Percentiles rank a stretch among this genome's conserved stretches.
Evolutionary conservation across 2,113 vertebrate species (phyloP).

Genomic region (Halichoerus grypus): DNA sequence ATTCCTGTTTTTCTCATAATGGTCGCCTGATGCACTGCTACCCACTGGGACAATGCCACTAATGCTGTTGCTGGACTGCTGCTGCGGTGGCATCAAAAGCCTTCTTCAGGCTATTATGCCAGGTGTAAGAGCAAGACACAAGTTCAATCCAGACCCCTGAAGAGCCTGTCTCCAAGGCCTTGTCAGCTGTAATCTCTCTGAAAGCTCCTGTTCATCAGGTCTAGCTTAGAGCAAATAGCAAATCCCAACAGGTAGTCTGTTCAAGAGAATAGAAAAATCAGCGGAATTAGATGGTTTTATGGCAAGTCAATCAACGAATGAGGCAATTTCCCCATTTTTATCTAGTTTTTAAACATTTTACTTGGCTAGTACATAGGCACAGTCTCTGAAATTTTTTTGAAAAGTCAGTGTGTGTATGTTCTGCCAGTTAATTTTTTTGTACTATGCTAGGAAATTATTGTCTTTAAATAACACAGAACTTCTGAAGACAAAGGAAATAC

Average conservation of each 20-base stretch:
- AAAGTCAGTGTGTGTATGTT: neutral
- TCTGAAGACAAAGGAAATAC: neutral
- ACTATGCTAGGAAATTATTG: neutral
- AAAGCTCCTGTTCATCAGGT: constrained; percentile 71
- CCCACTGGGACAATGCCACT: constrained; percentile 54
- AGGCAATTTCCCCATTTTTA: constrained; percentile 30
- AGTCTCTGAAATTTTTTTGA: constrained; percentile 6
- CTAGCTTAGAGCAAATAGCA: constrained; percentile 51
- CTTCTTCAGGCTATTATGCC: constrained; percentile 23
- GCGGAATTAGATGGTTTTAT: constrained; percentile 58
- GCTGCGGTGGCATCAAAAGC: constrained; percentile 4
- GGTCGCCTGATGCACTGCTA: neutral
- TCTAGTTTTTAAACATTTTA: constrained; percentile 77
- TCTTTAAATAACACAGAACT: neutral
- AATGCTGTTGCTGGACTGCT: constrained; percentile 19
- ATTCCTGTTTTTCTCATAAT: neutral
- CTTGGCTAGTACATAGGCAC: neutral
- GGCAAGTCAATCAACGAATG: constrained; percentile 59
- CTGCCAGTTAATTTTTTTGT: neutral
- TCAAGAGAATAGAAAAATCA: constrained; percentile 78
- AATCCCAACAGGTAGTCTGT: constrained; percentile 67
- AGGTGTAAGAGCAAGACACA: constrained; percentile 35
- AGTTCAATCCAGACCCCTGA: constrained; percentile 62
- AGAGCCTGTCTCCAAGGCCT: constrained; percentile 21
- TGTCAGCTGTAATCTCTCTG: constrained; percentile 62